Percentiles rank a stretch among this genome's conserved stretches.
Evolutionary conservation across 2,113 vertebrate species (phyloP).

Genomic region (Mohoua ochrocephala): DNA sequence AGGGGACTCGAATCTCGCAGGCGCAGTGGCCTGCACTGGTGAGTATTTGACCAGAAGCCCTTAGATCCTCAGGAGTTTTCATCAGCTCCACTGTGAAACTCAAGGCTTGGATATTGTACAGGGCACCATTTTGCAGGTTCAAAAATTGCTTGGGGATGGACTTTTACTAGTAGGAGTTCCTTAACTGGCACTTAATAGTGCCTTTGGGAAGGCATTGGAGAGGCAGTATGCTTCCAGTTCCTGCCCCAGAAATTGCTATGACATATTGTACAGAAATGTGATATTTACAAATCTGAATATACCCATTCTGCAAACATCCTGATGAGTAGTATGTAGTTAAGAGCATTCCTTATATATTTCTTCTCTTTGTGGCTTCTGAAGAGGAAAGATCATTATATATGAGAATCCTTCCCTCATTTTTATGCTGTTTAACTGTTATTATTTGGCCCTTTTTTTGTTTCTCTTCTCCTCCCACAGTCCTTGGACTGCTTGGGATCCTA

Average conservation of each 20-base stretch:
- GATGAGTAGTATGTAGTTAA: not conserved
- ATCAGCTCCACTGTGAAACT: not conserved
- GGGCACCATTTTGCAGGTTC: not conserved
- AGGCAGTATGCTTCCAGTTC: not conserved
- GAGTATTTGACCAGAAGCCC: constrained; percentile 55
- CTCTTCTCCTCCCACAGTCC: not conserved
- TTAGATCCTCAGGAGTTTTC: not conserved
- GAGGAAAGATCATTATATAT: not conserved
- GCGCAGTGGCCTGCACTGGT: constrained; percentile 92
- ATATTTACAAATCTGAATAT: not conserved
- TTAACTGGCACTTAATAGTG: not conserved
- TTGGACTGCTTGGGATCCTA: not conserved
- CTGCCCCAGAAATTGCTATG: not conserved
- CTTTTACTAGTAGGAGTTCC: not conserved
- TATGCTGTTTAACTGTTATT: not conserved
- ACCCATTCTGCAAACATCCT: not conserved
- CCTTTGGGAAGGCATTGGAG: not conserved
- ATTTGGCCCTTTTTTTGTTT: not conserved
- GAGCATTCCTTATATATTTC: not conserved
- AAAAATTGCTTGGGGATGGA: not conserved
- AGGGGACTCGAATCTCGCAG: constrained; percentile 67
- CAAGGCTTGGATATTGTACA: not conserved
- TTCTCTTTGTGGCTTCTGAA: not conserved
- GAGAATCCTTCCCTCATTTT: not conserved
- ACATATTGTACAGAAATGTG: not conserved